Conservation (phyloP, 2,797 vertebrate species). For the Squalus acanthias region DNA sequence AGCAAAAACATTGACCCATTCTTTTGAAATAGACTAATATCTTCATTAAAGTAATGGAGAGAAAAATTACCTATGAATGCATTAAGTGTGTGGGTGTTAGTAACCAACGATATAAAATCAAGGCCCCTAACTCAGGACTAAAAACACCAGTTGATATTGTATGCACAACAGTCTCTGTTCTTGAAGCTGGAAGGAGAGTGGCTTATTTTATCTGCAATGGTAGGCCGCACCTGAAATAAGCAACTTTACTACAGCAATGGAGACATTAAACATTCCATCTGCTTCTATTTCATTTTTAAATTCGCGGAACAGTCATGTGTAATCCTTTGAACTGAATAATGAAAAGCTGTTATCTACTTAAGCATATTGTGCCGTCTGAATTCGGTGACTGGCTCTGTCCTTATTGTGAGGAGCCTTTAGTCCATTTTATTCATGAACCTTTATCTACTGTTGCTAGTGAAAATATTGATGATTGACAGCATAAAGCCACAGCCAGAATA, state of each 20-base stretch:
- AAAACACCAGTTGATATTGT: not conserved
- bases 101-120: not conserved
- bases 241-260: not conserved
- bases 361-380: constrained; percentile 31
- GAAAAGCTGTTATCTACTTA: constrained; percentile 31
- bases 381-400: constrained; percentile 14
- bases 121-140: not conserved
- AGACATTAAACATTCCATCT: not conserved
- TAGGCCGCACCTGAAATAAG: not conserved
- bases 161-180: not conserved
- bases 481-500: not conserved
- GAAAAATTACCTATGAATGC: not conserved
- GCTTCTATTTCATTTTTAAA: not conserved
- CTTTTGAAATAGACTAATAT: not conserved
- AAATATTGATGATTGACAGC: constrained; percentile 31
- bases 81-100: not conserved
- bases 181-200: not conserved
- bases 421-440: constrained; percentile 32
- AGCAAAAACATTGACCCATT: not conserved
- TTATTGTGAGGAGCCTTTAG: not conserved
- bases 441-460: constrained; percentile 26
- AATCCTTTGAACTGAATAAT: constrained; percentile 25
- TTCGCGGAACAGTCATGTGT: not conserved
- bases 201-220: not conserved
- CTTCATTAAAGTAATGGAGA: not conserved